Percentiles rank a stretch among this genome's conserved stretches.
phyloP scores from a whole-genome alignment of 2,888 invertebrate species.

The Tenthredo notha region DNA sequence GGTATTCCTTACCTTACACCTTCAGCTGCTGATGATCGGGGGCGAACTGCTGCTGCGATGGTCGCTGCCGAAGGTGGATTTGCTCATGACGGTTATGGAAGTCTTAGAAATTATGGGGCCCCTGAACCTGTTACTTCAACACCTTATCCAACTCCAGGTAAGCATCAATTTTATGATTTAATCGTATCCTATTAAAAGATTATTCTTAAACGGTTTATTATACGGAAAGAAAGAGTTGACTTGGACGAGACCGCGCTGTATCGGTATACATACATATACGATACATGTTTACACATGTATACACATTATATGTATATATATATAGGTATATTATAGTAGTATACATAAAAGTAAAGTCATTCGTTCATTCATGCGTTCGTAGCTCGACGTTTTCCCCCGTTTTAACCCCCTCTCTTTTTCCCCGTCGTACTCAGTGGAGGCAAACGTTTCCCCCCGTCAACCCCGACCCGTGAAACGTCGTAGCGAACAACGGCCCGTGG shows the following conservation, averaged over 20 bases:
- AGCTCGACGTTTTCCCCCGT: slow-evolving; percentile 54
- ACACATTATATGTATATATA: background rate
- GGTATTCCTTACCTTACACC: slow-evolving; percentile 85
- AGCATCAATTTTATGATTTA: slow-evolving; percentile 75
- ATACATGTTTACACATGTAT: background rate
- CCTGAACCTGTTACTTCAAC: slow-evolving; percentile 87
- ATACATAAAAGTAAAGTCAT: slow-evolving; percentile 62
- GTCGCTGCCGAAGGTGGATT: slow-evolving; percentile 83
- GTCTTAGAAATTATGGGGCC: slow-evolving; percentile 86
- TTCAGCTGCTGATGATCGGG: slow-evolving; percentile 83
- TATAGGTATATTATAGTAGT: background rate
- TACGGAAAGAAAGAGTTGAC: slow-evolving; percentile 23
- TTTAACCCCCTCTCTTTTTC: slow-evolving; percentile 57
- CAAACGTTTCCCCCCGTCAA: slow-evolving; percentile 54
- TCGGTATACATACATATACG: too few species aligned
- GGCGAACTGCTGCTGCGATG: slow-evolving; percentile 82
- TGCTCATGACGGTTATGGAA: slow-evolving; percentile 86
- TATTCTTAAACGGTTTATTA: background rate
- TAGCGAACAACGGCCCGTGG: slow-evolving; percentile 74
- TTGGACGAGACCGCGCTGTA: background rate
- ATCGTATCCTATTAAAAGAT: background rate
- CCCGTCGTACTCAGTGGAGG: slow-evolving; percentile 30
- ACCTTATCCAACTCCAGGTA: slow-evolving; percentile 90
- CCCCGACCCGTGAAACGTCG: slow-evolving; percentile 73
- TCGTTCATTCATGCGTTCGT: slow-evolving; percentile 70